Base-by-base conservation (phyloP, 53 echinoderm and acorn worm genomes). In the Apostichopus leukothele region DNA sequence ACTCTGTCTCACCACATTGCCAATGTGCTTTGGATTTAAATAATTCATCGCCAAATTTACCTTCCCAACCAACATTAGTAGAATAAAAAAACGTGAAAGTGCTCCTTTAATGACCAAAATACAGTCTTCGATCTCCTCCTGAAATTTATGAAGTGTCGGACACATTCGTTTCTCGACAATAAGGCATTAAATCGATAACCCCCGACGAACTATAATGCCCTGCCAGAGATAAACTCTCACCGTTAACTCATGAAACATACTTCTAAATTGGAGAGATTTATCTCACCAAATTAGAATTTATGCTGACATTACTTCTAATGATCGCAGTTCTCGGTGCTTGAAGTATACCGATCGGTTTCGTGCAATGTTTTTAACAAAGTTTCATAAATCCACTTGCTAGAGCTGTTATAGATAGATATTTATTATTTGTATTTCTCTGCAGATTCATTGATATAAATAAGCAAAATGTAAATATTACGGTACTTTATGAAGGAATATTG, bases 141-240 rank as follows among this genome's bases (percentile, higher is more conserved):
- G 19, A 81, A 81, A 81, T 81, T 81, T 81, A 81, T 81, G 81
- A 81, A 81, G 81, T 81, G 81, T 81, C 22, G 19, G 81, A 54
- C 55, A 59, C 81, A 54, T 81, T 57, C 55, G 81, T 81, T 81
- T 81, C 81, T 81, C 55, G 55, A 81, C 81, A 81, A 21, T 57
- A 9, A 81, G 81, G 20, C 81, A 81, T 81, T 81, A 81, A 52
- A 18, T 81, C 71, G 81, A 81, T 81, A 81, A 81, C 81, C 81
- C 21, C 2, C 5, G 54, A 39, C 81, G 81, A 81, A 81, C 81
- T 54, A 71, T n/a, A 71, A 71, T 71, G 71, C 13, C 71, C 10
- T 18, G 71, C 71, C 14, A 6, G 20, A 19, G n/a, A 71, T 71
- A 19, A 18, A 6, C 5, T 21, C 71, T 71, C 71, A 71, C n/a